Percentiles rank a stretch among this genome's conserved stretches.
These are phyloP conservation scores for Andrena haemorrhoa DNA, from an alignment of 2,888 invertebrate species.

Conservation along the genomic window DNA sequence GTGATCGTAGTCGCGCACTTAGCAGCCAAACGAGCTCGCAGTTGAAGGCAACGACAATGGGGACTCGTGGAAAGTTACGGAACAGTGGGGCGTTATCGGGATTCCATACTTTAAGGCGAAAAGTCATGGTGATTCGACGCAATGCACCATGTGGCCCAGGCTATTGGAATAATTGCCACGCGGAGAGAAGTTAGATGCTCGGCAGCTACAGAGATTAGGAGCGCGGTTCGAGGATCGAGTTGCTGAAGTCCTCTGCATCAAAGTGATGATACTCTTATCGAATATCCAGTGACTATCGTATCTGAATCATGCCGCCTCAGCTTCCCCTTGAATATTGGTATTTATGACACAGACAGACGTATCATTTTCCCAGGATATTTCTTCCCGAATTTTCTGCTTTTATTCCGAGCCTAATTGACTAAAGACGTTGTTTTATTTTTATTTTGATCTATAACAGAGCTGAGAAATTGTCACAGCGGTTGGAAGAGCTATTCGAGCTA, in stretches of 20 bases:
- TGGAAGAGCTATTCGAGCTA: conserved; percentile 1
- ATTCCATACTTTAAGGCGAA: conserved; percentile 19
- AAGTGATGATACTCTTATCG: not conserved
- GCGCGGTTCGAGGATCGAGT: not conserved
- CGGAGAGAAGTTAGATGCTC: conserved; percentile 22
- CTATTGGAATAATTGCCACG: conserved; percentile 35
- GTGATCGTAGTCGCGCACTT: not conserved
- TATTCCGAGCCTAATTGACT: too few species aligned
- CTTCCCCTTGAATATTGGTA: not conserved
- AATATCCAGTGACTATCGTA: not conserved
- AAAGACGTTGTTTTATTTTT: too few species aligned
- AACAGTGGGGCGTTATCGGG: conserved; percentile 9
- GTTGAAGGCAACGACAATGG: not conserved
- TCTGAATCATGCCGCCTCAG: not conserved
- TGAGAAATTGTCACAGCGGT: too few species aligned
- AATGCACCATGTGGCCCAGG: not conserved
- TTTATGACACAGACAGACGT: not conserved
- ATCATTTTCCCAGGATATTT: too few species aligned
- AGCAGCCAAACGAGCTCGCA: not conserved
- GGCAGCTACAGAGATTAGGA: conserved; percentile 5
- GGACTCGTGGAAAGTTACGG: not conserved
- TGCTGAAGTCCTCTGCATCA: conserved; percentile 6
- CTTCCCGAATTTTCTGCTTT: too few species aligned
- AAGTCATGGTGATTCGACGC: conserved; percentile 9
- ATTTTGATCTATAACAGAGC: too few species aligned